Evolutionary conservation across 2,888 invertebrate species (phyloP).

Genomic region (Monopis laevigella): DNA sequence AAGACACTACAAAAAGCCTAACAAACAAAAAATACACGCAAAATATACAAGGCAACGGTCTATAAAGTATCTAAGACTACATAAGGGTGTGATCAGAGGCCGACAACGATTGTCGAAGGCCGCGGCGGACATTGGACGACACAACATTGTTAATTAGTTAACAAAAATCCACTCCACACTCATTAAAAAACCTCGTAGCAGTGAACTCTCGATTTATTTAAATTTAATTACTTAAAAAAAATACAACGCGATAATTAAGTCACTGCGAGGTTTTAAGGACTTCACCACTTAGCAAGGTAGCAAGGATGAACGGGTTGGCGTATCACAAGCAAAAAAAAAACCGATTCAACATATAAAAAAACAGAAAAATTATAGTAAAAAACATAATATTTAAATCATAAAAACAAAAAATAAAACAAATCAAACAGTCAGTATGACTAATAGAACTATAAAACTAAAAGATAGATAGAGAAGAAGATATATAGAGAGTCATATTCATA

Average conservation of each 20-base stretch:
- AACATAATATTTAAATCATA: slow-evolving; percentile 28
- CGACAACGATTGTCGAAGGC: no score
- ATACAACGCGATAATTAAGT: no score
- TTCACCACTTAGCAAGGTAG: slow-evolving; percentile 34
- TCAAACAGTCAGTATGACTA: slow-evolving; percentile 68
- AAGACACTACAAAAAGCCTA: no score
- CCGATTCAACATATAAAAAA: slow-evolving; percentile 48
- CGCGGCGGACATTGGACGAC: no score
- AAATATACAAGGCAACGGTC: no score
- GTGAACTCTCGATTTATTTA: no score
- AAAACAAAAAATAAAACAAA: slow-evolving; percentile 29
- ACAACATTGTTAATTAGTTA: no score
- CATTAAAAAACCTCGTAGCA: slow-evolving; percentile 22
- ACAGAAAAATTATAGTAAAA: slow-evolving; percentile 26
- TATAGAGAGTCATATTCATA: slow-evolving; percentile 47
- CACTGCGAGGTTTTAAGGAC: no score
- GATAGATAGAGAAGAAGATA: slow-evolving; percentile 38
- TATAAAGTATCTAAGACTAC: no score
- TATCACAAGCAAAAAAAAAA: slow-evolving; percentile 55
- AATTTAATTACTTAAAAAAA: no score
- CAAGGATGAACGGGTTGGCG: slow-evolving; percentile 60
- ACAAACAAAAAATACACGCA: no score
- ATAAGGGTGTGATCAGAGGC: no score
- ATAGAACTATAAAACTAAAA: slow-evolving; percentile 47
- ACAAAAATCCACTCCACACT: slow-evolving; percentile 9